Conservation (phyloP, 2,797 vertebrate genomes). For the Merluccius polli region DNA sequence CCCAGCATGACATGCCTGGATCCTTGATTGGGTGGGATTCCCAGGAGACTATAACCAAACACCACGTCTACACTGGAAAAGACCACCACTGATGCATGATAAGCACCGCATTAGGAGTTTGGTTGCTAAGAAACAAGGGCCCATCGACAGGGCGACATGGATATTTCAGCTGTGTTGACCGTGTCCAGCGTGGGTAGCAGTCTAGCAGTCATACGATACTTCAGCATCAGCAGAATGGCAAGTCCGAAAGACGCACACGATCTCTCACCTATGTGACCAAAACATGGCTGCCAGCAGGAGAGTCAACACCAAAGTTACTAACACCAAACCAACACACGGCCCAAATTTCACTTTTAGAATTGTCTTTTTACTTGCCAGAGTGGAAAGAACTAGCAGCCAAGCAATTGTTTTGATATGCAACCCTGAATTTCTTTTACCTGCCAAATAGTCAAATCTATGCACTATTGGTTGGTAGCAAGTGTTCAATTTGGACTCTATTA, state of each 20-base stretch:
- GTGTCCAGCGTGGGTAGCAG: constrained; percentile 36
- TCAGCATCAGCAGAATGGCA: constrained; percentile 46
- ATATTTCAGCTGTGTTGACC: constrained; percentile 54
- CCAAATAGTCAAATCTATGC: no score
- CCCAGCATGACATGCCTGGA: constrained; percentile 31
- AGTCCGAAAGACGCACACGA: constrained; percentile 43
- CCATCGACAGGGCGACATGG: constrained; percentile 56
- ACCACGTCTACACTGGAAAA: constrained; percentile 35
- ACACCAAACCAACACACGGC: constrained; percentile 14
- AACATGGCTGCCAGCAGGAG: constrained; percentile 17
- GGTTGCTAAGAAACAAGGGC: constrained; percentile 64
- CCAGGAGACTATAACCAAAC: constrained; percentile 38
- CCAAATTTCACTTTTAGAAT: no score
- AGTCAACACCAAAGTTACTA: constrained; percentile 32
- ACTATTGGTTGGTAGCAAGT: no score
- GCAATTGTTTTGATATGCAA: background rate
- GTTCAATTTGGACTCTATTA: no score
- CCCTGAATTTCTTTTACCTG: no score
- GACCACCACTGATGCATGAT: constrained; percentile 40
- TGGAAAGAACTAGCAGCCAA: background rate
- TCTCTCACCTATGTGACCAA: constrained; percentile 49
- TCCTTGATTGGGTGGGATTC: constrained; percentile 41
- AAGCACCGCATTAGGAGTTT: constrained; percentile 44
- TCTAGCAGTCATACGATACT: constrained; percentile 63
- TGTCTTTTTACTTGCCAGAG: background rate